A percentile compares a stretch with the other conserved stretches of the same genome.
Conservation (phyloP, 2,113 vertebrate species). For the Columba livia region DNA sequence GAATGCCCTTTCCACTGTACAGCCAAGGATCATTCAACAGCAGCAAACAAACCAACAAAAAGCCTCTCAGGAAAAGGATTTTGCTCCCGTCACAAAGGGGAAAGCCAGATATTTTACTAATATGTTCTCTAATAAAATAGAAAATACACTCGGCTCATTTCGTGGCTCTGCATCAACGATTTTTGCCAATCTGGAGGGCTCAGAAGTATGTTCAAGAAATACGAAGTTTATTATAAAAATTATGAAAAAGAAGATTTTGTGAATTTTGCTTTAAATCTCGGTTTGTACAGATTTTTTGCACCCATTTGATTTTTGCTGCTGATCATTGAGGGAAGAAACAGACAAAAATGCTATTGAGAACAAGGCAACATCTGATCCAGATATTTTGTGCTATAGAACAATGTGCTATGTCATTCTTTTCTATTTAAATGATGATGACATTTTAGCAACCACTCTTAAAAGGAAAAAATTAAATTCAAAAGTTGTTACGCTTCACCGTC, state of each 20-base stretch:
- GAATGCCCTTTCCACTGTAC: slow-evolving; percentile 83
- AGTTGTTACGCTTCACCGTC: neutral
- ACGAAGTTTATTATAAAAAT: slow-evolving; percentile 4
- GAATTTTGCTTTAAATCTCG: neutral
- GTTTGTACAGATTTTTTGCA: neutral
- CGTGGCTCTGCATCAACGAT: slow-evolving; percentile 22
- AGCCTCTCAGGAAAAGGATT: slow-evolving; percentile 39
- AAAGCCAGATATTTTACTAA: slow-evolving; percentile 50
- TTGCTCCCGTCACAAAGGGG: neutral
- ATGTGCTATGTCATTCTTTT: neutral
- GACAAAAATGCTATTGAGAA: neutral
- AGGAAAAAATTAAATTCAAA: slow-evolving; percentile 11
- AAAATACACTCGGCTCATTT: slow-evolving; percentile 25
- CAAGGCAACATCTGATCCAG: neutral
- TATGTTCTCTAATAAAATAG: slow-evolving; percentile 14
- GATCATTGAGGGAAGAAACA: neutral
- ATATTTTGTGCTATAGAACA: neutral
- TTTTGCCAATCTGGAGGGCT: slow-evolving; percentile 2
- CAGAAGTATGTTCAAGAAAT: neutral
- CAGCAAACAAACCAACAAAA: slow-evolving; percentile 74
- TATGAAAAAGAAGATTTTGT: neutral
- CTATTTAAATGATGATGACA: neutral
- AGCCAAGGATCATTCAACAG: slow-evolving; percentile 72
- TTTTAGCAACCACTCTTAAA: slow-evolving; percentile 20
- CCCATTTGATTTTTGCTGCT: neutral